Percentiles rank a stretch among this genome's conserved stretches.
phyloP scores from a whole-genome alignment of 2,113 vertebrate genomes.

The Callipepla californica region DNA sequence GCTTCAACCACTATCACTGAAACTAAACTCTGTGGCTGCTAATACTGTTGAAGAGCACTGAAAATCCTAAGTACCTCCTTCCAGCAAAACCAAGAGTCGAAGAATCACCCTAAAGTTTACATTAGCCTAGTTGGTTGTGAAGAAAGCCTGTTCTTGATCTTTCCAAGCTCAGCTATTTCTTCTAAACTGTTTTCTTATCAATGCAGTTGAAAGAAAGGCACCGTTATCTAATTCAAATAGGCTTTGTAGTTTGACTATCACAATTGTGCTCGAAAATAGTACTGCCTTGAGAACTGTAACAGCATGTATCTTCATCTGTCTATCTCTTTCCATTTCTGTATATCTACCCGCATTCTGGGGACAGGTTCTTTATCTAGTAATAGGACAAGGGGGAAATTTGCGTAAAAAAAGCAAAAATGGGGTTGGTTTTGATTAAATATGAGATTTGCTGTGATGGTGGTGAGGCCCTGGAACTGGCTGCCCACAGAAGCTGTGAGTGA shows the following conservation, averaged over 20 bases:
- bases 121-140: background rate
- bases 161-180: background rate
- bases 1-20: background rate
- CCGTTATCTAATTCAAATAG: background rate
- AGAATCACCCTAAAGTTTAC: background rate
- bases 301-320: background rate
- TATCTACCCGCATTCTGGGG: background rate
- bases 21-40: background rate
- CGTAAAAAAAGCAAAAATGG: background rate
- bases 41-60: background rate
- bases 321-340: background rate
- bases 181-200: background rate
- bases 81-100: background rate
- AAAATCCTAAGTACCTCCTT: background rate
- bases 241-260: background rate
- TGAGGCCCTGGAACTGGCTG: background rate
- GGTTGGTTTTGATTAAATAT: background rate
- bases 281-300: background rate
- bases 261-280: background rate
- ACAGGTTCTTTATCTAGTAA: background rate
- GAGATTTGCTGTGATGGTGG: background rate
- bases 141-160: background rate
- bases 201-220: background rate
- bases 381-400: background rate
- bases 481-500: background rate